These are phyloP conservation scores for Fregata magnificens DNA, from an alignment of 2,113 vertebrate species.

Conservation along the genomic window DNA sequence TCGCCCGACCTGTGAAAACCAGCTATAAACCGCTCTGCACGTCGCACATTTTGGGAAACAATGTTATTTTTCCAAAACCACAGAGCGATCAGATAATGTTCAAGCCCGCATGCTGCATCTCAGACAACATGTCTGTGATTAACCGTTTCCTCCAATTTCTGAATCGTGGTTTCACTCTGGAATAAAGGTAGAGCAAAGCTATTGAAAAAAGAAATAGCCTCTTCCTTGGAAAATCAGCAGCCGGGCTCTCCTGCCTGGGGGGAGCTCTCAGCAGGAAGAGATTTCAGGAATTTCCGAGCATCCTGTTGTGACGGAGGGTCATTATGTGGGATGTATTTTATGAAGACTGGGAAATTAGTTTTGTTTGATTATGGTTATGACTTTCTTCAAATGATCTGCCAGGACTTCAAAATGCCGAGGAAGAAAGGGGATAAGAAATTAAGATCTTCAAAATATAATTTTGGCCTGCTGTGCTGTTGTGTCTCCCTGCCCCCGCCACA, in stretches of 20 bases:
- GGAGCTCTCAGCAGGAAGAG: slow-evolving; percentile 15
- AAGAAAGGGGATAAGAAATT: not conserved
- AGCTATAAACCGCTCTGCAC: not conserved
- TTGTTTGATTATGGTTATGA: not conserved
- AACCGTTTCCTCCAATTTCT: not conserved
- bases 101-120: not conserved
- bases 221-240: not conserved
- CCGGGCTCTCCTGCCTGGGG: not conserved
- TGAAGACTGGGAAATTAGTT: not conserved
- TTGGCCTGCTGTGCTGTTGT: slow-evolving; percentile 21
- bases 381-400: not conserved
- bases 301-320: not conserved
- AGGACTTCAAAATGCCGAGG: not conserved
- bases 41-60: not conserved
- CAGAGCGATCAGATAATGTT: slow-evolving; percentile 19
- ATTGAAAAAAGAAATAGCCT: not conserved
- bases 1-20: not conserved
- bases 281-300: slow-evolving; percentile 3
- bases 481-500: not conserved
- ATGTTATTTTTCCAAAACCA: slow-evolving; percentile 19
- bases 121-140: slow-evolving; percentile 5
- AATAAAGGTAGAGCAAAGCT: not conserved
- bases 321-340: not conserved
- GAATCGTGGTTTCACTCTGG: not conserved
- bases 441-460: not conserved